Base-by-base conservation (phyloP, 2,113 vertebrate species). In the Corythoichthys intestinalis region DNA sequence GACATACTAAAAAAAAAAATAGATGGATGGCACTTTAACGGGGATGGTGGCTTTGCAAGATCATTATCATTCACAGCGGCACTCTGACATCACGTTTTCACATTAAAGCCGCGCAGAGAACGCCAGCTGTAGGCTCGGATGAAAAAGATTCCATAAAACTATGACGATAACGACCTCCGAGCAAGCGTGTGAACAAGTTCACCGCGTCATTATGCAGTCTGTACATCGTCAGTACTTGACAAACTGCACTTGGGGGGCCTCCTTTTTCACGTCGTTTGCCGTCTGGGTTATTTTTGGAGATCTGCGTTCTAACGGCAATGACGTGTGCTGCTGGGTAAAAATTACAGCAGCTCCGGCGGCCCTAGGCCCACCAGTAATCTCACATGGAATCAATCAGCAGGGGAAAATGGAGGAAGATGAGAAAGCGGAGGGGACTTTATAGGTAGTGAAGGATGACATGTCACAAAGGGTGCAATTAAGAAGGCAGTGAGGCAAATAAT, bases 271-370 rank as follows among this genome's bases (percentile, higher is more conserved):
- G 80, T 79, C 75, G 71, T 75, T 83, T 86, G 77, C 76, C 62
- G 85, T 86, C 79, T 66, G 81, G 85, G 83, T 81, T 91, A 91
- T 91, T 91, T 90, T 84, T 70, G 85, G 89, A 81, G 57, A 71
- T 66, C 71, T 47, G 76, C 79, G 52, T 79, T 87, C 76, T 85
- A 69, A 81, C 71, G 85, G 68, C 66, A 56, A 83, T 90, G 86
- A 89, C 88, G 89, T 87, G 84, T 89, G 89, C 89, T 89, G 89
- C 89, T 89, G 88, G 86, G 89, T 86, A 88, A 87, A 88, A 87
- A 91, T 86, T 89, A 79, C 83, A 85, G 80, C 64, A 38, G 39
- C 85, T 85, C 74, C 12, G 60, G 66, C 67, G 70, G 77, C 77
- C 79, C 75, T 56, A 78, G 80, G 73, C 81, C 80, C 77, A 12